phyloP scores from a whole-genome alignment of 2,888 invertebrate genomes.

The Physocephala rufipes region DNA sequence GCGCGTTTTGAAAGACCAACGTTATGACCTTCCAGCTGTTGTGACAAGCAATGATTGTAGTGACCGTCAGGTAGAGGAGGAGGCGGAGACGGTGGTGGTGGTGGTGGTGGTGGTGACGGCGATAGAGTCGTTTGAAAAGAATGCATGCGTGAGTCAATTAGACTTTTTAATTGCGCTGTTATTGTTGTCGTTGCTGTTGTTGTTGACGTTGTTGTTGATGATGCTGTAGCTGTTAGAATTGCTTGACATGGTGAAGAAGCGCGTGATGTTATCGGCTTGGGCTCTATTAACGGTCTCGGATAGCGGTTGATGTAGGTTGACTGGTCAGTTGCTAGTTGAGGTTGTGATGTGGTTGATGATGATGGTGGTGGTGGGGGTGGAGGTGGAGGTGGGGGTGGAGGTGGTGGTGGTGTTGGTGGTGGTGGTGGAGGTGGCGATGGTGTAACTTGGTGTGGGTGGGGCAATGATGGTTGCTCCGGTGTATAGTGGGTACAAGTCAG shows the following conservation, averaged over 20 bases:
- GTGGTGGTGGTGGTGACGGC: conserved; percentile 21
- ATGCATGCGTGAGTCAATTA: conserved; percentile 23
- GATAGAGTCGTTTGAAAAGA: background rate
- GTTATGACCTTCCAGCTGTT: conserved; percentile 57
- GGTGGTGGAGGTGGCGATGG: conserved; percentile 10
- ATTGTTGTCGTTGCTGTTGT: background rate
- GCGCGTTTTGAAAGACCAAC: conserved; percentile 55
- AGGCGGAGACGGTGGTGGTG: conserved; percentile 4
- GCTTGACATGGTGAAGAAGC: conserved; percentile 55
- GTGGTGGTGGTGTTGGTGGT: conserved; percentile 13
- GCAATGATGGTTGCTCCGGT: conserved; percentile 31
- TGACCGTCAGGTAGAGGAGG: conserved; percentile 41
- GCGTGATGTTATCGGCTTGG: conserved; percentile 45
- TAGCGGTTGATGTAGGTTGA: conserved; percentile 48
- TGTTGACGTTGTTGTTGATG: background rate
- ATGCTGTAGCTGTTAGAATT: background rate
- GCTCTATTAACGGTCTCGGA: conserved; percentile 56
- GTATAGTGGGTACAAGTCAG: conserved; percentile 33
- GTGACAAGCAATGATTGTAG: conserved; percentile 42
- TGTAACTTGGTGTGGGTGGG: conserved; percentile 18
- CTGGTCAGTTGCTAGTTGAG: conserved; percentile 29
- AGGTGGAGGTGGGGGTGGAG: conserved; percentile 32
- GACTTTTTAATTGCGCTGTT: conserved; percentile 9
- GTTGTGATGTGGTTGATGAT: conserved; percentile 45
- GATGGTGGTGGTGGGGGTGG: conserved; percentile 45